A percentile compares a stretch with the other conserved stretches of the same genome.
phyloP scores from a whole-genome alignment of 2,113 vertebrate species.

The Macquaria ambigua region DNA sequence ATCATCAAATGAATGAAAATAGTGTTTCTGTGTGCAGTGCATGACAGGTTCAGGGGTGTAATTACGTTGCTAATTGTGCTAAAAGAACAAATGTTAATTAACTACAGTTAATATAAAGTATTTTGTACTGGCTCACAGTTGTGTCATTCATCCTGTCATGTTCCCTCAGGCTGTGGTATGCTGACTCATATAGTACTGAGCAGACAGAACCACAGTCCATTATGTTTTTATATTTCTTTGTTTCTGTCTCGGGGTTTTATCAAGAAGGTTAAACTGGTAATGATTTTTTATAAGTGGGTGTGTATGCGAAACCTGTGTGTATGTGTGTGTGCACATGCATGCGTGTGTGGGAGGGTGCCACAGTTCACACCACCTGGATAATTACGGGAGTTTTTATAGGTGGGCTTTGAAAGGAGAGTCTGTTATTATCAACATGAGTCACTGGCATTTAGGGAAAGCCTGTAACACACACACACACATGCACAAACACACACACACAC shows the following conservation, averaged over 20 bases:
- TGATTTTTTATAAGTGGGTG: slow-evolving; percentile 34
- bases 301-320: slow-evolving; percentile 27
- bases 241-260: slow-evolving; percentile 39
- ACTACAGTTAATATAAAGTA: slow-evolving; percentile 21
- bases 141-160: slow-evolving; percentile 35
- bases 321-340: background rate
- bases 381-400: slow-evolving; percentile 82
- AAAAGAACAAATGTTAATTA: slow-evolving; percentile 59
- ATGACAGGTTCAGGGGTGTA: slow-evolving; percentile 33
- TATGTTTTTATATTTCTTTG: background rate
- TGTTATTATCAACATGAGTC: slow-evolving; percentile 82
- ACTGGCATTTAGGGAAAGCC: slow-evolving; percentile 79
- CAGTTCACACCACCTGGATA: slow-evolving; percentile 78
- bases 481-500: slow-evolving; percentile 6
- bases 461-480: slow-evolving; percentile 42
- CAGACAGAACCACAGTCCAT: slow-evolving; percentile 5
- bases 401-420: slow-evolving; percentile 78
- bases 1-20: slow-evolving; percentile 21
- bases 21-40: background rate
- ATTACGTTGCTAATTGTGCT: slow-evolving; percentile 45
- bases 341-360: slow-evolving; percentile 56
- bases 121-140: slow-evolving; percentile 25
- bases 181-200: slow-evolving; percentile 50
- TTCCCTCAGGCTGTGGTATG: slow-evolving; percentile 30
- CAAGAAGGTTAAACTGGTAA: slow-evolving; percentile 52